Evolutionary conservation across 2,888 invertebrate genomes (phyloP), one percentile per base, ranked within the genome.

Genomic region (Abrostola triplasia): DNA sequence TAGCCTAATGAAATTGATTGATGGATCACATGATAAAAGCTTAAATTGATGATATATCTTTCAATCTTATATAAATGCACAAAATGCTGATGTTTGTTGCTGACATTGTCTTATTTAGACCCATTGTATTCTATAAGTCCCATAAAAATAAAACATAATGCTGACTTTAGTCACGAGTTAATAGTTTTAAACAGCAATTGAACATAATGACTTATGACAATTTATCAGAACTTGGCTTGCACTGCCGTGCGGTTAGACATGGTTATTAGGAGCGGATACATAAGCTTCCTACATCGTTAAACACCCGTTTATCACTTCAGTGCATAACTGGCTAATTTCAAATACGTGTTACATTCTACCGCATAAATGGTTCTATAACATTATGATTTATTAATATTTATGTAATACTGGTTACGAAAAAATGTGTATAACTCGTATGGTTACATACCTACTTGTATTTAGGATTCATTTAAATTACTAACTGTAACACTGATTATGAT

Each of bases 1-100:
- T 80, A 77, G 53, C 62, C 54, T 79, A 81, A 81, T 79, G 74
- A 81, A 79, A 82, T 63, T 79, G 76, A 82, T 77, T 64, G 77
- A 73, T 67, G 49, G 36, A 59, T 35, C 64, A 67, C 67, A 54
- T 61, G 62, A 64, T 69, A 63, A 36, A 12, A 36, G 36, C 41
- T 44, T 51, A 42, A 61, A 64, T 71, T 53, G 69, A 70, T 70
- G 50, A 24, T 24, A 52, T 59, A 59, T 50, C 59, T 53, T 67
- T 73, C 64, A 61, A 24, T 24, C 24, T 24, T 4, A 24, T 24
- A 24, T 24, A 24, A 24, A 24, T 24, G 24, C 24, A 4, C 24
- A 24, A 24, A 24, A 24, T 4, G 24, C 24, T 24, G 60, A 50
- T 58, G 41, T 12, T 41, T 24, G 24, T 56, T 10, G 24, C 37